phyloP scores from a whole-genome alignment of 23 tunicate species.

The Ascidia mentula region DNA sequence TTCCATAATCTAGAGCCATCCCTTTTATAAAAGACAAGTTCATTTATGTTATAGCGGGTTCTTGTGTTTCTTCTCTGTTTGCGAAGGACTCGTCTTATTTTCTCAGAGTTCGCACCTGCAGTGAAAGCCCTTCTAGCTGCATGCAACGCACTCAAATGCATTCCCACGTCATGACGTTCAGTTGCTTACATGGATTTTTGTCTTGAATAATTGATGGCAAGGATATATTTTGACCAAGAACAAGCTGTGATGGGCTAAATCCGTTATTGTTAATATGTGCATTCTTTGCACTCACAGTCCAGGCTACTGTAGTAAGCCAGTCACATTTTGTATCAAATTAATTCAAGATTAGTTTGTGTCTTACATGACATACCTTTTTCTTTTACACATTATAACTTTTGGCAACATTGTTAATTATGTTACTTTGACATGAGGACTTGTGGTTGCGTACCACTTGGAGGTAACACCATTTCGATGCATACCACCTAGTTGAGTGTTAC shows the following conservation, averaged over 20 bases:
- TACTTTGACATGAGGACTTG: no score
- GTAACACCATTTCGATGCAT: no score
- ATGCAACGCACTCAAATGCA: not conserved
- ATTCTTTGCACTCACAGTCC: constrained; percentile 18
- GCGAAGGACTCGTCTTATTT: constrained; percentile 3
- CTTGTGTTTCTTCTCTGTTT: not conserved
- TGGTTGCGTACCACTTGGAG: no score
- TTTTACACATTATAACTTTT: no score
- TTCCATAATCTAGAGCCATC: not conserved
- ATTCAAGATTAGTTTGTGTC: constrained; percentile 14
- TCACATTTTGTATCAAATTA: not conserved
- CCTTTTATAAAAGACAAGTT: constrained; percentile 7
- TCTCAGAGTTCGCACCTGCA: constrained; percentile 11
- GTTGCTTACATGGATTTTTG: not conserved
- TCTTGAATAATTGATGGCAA: constrained; percentile 6
- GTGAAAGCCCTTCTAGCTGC: not conserved
- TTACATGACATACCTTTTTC: no score
- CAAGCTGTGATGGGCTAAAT: constrained; percentile 26
- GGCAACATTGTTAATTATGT: no score
- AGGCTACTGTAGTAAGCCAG: constrained; percentile 9
- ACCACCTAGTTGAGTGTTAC: no score
- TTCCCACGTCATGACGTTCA: not conserved
- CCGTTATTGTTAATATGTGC: constrained; percentile 5
- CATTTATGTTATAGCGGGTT: not conserved
- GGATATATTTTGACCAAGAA: not conserved